These are phyloP conservation scores for Cylas formicarius DNA, from an alignment of 1,140 invertebrate species.

Conservation along the genomic window DNA sequence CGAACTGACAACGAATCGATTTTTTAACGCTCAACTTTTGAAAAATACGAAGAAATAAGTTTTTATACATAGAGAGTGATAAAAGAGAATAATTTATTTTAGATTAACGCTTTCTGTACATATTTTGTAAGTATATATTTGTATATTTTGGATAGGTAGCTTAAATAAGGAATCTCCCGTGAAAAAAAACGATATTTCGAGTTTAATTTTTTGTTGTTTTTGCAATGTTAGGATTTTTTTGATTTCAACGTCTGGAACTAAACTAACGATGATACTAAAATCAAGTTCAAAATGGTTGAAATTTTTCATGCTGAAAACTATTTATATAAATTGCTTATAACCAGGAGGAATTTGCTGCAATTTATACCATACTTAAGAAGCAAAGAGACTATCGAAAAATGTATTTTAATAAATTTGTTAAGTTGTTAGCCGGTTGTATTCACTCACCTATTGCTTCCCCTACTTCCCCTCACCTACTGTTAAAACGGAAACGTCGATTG, in stretches of 20 bases:
- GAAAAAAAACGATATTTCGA: background rate
- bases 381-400: background rate
- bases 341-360: no score
- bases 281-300: no score
- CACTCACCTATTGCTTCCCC: no score
- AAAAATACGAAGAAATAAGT: background rate
- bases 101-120: conserved; percentile 6
- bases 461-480: no score
- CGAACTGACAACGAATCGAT: conserved; percentile 2
- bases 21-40: conserved; percentile 7
- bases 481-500: background rate
- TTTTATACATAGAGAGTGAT: background rate
- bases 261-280: no score
- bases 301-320: no score
- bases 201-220: background rate
- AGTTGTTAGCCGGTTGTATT: no score
- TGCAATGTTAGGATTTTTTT: no score
- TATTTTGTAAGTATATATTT: conserved; percentile 9
- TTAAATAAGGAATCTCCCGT: background rate
- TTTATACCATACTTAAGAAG: background rate
- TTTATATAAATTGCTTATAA: no score
- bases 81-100: conserved; percentile 4
- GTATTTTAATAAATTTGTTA: background rate
- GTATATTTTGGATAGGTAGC: conserved; percentile 3
- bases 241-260: no score